Percentiles rank a stretch among this genome's conserved stretches.
phyloP scores from a whole-genome alignment of 2,113 vertebrate genomes.

The Arvicanthis niloticus region DNA sequence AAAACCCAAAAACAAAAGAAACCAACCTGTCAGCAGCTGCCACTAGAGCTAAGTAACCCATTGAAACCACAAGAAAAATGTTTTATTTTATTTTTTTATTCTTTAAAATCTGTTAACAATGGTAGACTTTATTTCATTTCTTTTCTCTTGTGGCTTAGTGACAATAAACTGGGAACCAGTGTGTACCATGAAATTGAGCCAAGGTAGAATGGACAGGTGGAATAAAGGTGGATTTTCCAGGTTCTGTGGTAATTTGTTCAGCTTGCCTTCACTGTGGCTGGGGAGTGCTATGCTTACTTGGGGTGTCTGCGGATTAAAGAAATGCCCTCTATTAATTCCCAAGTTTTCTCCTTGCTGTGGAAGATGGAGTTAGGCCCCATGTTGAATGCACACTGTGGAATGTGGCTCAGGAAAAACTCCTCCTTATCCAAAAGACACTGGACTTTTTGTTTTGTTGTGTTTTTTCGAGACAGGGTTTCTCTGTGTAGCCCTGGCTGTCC shows the following conservation, averaged over 20 bases:
- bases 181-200: background rate
- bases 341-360: background rate
- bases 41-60: constrained; percentile 72
- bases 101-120: constrained; percentile 68
- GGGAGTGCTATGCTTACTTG: background rate
- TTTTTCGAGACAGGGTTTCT: background rate
- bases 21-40: constrained; percentile 82
- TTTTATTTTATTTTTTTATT: constrained; percentile 32
- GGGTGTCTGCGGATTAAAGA: background rate
- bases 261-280: background rate
- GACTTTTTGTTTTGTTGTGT: background rate
- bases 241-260: background rate
- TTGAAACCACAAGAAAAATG: constrained; percentile 77
- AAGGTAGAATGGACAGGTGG: background rate
- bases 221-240: background rate
- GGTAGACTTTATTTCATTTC: constrained; percentile 54
- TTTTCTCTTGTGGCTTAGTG: constrained; percentile 46
- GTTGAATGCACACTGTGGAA: background rate
- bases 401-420: background rate
- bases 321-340: background rate
- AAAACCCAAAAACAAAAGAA: too few relatives aligned
- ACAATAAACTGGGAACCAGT: background rate
- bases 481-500: background rate
- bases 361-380: background rate
- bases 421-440: background rate